Base-by-base conservation (phyloP, 2,888 invertebrate species). In the Gnatocerus cornutus region DNA sequence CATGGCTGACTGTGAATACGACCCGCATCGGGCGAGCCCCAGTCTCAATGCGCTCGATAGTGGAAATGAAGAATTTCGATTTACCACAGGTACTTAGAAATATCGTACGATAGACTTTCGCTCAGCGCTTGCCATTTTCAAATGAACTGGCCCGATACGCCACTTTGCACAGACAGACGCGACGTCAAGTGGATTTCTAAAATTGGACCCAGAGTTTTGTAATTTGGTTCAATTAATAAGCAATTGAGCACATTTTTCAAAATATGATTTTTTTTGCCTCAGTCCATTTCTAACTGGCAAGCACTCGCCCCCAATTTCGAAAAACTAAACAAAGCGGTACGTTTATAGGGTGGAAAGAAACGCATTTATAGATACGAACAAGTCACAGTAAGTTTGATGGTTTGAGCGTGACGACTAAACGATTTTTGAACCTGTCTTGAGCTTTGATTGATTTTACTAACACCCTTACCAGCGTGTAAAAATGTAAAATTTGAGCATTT, bases 1-100 rank as follows among this genome's bases (percentile, higher is more conserved):
- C 81, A 87, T 90, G 67, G 90, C 89, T n/a, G 90, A 90, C 78
- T 90, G 89, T 9, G 91, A 92, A 79, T 90, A 88, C 78, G 90
- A 90, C 53, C 89, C 89, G 64, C 86, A 89, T 76, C 89, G 88
- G 79, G 88, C 88, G 68, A 90, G 90, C 71, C 87, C 88, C 71
- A 87, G 87, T 78, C 84, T 90, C 74, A 90, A 90, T 82, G 89
- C 89, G 62, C 85, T 90, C 76, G 89, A 90, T 82, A 89, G 89
- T 84, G 89, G 90, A 74, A 89, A 88, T 79, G 90, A 90, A 81
- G 90, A 88, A 79, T 88, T 86, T 84, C 86, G 86, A 84, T 87
- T 87, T 83, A 87, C 87, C 84, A 87, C 88, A 88, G 88, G 89
- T 89, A 83, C 73, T 68, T 68, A 46, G 12, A 27, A 27, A 33